A percentile compares a stretch with the other conserved stretches of the same genome.
Conservation (phyloP, 2,797 vertebrate genomes). For the Cryptoprocta ferox region DNA sequence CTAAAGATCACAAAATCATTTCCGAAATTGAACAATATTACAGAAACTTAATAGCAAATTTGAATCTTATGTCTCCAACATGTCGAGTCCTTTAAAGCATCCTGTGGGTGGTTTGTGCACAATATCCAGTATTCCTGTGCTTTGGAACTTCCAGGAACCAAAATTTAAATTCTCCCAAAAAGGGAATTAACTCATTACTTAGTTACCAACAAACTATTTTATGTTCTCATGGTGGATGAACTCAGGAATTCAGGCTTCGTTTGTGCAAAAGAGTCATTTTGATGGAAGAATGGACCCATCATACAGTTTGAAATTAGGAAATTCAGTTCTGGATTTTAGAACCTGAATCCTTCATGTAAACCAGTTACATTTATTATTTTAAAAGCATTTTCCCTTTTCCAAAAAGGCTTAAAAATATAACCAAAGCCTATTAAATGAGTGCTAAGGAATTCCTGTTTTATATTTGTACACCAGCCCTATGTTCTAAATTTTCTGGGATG, state of each 20-base stretch:
- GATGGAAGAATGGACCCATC: neutral
- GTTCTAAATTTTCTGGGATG: constrained; percentile 41
- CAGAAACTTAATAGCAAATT: constrained; percentile 80
- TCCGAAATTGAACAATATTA: constrained; percentile 82
- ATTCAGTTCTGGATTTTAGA: constrained; percentile 48
- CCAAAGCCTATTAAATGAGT: constrained; percentile 23
- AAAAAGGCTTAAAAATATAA: constrained; percentile 16
- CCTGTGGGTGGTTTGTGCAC: constrained; percentile 29
- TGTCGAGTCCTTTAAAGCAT: constrained; percentile 73
- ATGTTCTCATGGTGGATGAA: neutral
- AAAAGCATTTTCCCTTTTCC: neutral
- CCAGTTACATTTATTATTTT: neutral
- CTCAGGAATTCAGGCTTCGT: constrained; percentile 19
- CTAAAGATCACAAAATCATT: constrained; percentile 84
- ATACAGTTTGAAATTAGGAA: constrained; percentile 12
- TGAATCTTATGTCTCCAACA: constrained; percentile 74
- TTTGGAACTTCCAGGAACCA: constrained; percentile 50
- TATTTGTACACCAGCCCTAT: neutral
- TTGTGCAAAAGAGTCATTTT: constrained; percentile 30
- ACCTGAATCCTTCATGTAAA: neutral
- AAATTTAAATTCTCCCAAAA: constrained; percentile 45
- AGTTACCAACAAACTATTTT: constrained; percentile 19
- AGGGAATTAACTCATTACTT: neutral
- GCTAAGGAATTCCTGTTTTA: neutral
- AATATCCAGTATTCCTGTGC: constrained; percentile 36